Evolutionary conservation across 1,140 invertebrate species (phyloP), one percentile per base, ranked within the genome.

Genomic region (Eueides isabella): DNA sequence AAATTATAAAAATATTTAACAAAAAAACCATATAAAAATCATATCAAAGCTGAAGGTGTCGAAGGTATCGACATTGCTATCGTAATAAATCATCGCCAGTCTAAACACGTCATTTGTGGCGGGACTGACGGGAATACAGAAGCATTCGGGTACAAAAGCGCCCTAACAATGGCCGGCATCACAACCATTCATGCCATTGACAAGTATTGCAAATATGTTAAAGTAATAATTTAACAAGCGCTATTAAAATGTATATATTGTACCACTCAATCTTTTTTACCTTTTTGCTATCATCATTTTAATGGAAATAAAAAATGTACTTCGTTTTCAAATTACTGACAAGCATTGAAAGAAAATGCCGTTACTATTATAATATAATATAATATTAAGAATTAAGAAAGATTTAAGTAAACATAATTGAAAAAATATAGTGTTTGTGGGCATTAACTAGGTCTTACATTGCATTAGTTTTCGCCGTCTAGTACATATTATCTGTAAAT

Each of bases 1-100:
- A n/a, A n/a, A n/a, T n/a, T n/a, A n/a, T n/a, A n/a, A n/a, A n/a
- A n/a, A n/a, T n/a, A n/a, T n/a, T n/a, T n/a, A n/a, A 38, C 14
- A 4, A 38, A 35, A 12, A 11, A 35, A 35, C 33, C 33, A 35
- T 3, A 38, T 38, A 38, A 26, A 26, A 55, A 55, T 6, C 19
- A 55, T 55, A 11, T 55, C 7, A 9, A 9, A 55, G 44, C 7
- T 23, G 3, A 70, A 41, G 16, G 7, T 63, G 38, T 30, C 31
- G 16, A 61, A 35, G 67, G 67, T 71, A 55, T 70, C 26, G 30
- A 16, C 63, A 38, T 44, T 67, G 44, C 64, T 73, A 63, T 75
- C 67, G 75, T 80, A 81, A 85, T 85, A 85, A 85, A 85, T 85
- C 83, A 85, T 80, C 72, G 41, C 67, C 26, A 74, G 55, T 80